A percentile compares a stretch with the other conserved stretches of the same genome.
phyloP scores from a whole-genome alignment of 1,140 invertebrate species.

The Heliconius congener region DNA sequence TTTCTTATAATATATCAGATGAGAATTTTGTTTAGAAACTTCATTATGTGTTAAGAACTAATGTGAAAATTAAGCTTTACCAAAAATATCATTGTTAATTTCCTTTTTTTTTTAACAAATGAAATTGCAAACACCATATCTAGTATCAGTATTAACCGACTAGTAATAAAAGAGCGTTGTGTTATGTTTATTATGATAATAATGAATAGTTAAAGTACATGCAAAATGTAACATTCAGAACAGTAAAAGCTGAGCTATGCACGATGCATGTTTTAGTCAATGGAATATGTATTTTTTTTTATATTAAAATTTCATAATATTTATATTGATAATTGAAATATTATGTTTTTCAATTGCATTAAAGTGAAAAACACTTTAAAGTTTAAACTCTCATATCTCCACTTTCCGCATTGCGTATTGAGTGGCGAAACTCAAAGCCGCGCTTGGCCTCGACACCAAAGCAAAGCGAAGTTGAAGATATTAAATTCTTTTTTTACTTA shows the following conservation, averaged over 20 bases:
- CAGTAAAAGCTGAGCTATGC: constrained; percentile 61
- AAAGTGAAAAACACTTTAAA: too few species aligned
- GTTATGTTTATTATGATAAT: neutral
- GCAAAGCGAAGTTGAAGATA: too few species aligned
- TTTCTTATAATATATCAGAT: too few species aligned
- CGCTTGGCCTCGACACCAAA: too few species aligned
- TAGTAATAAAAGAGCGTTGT: neutral
- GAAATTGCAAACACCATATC: neutral
- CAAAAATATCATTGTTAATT: neutral
- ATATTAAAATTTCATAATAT: too few species aligned
- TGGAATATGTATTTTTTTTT: neutral
- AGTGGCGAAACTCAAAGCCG: too few species aligned
- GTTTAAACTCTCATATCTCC: too few species aligned
- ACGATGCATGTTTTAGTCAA: constrained; percentile 39
- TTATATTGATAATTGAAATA: too few species aligned
- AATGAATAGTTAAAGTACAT: constrained; percentile 35
- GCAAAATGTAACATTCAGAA: constrained; percentile 53
- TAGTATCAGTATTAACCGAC: neutral
- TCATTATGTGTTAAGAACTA: neutral
- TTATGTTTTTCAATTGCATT: too few species aligned
- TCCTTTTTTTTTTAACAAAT: neutral
- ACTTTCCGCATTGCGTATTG: too few species aligned
- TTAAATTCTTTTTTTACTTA: too few species aligned
- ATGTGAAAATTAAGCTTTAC: neutral
- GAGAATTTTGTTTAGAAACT: too few species aligned